A percentile compares a stretch with the other conserved stretches of the same genome.
These are phyloP conservation scores for Armadillidium nasatum DNA, from an alignment of 1,140 invertebrate species.

Conservation along the genomic window DNA sequence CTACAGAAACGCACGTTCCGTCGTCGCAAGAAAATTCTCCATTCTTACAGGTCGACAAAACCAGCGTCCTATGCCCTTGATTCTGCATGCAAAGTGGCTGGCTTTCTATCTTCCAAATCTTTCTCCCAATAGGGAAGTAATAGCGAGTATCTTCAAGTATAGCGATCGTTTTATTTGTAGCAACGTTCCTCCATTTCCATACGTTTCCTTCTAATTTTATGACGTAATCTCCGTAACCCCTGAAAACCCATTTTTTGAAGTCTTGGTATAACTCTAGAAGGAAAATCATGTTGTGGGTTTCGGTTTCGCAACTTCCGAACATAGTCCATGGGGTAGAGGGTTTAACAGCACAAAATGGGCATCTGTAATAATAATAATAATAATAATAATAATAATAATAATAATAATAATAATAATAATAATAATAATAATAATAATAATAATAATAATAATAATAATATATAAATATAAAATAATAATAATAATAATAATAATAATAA, in stretches of 20 bases:
- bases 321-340: conserved; percentile 18
- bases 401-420: too few species aligned
- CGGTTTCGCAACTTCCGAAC: conserved; percentile 18
- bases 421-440: too few species aligned
- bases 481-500: too few species aligned
- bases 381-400: too few species aligned
- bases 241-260: not conserved
- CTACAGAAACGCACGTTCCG: conserved; percentile 2
- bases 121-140: conserved; percentile 19
- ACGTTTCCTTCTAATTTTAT: not conserved
- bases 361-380: too few species aligned
- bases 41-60: not conserved
- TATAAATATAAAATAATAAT: too few species aligned
- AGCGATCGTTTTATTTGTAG: not conserved
- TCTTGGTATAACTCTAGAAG: conserved; percentile 14
- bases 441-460: too few species aligned
- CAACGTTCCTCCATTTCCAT: conserved; percentile 12
- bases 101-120: not conserved
- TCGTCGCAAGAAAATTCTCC: conserved; percentile 25
- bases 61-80: not conserved
- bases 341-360: not conserved
- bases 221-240: conserved; percentile 23
- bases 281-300: conserved; percentile 18
- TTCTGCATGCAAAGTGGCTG: conserved; percentile 10
- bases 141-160: conserved; percentile 9